Percentiles rank a stretch among this genome's conserved stretches.
Conservation (phyloP, 2,888 invertebrate genomes). For the Dynastes maya region DNA sequence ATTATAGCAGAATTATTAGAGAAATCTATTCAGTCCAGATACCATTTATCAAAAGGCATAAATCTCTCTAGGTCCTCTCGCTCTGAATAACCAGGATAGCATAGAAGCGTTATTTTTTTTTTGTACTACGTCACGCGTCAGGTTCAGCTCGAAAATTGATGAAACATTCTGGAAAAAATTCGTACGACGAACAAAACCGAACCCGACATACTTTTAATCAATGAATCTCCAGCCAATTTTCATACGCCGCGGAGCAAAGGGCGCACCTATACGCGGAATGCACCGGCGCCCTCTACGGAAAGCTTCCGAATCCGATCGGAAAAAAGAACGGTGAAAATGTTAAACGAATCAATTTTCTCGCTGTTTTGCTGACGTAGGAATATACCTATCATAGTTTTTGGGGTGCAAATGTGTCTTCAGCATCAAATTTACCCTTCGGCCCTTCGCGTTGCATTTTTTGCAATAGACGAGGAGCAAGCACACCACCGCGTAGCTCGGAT, state of each 20-base stretch:
- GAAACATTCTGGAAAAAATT: constrained; percentile 14
- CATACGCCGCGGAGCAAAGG: not conserved
- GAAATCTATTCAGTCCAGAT: too few species aligned
- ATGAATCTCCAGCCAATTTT: constrained; percentile 34
- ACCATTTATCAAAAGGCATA: too few species aligned
- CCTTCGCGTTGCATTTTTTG: not conserved
- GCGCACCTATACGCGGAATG: not conserved
- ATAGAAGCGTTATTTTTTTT: not conserved
- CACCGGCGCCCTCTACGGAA: constrained; percentile 8
- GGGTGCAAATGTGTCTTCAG: not conserved
- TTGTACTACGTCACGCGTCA: not conserved
- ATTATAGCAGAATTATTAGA: too few species aligned
- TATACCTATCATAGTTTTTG: not conserved
- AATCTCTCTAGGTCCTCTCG: too few species aligned
- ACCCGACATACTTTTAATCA: constrained; percentile 41
- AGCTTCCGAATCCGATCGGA: not conserved
- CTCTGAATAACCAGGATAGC: not conserved
- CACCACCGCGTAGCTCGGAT: not conserved
- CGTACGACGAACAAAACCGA: not conserved
- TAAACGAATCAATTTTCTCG: constrained; percentile 13
- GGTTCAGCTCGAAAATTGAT: constrained; percentile 9
- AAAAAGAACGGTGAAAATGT: constrained; percentile 7
- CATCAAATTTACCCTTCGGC: not conserved
- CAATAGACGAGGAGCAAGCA: not conserved
- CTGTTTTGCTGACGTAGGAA: constrained; percentile 1